A percentile compares a stretch with the other conserved stretches of the same genome.
These are phyloP conservation scores for Chorisops tibialis DNA, from an alignment of 2,888 invertebrate species.

Conservation along the genomic window DNA sequence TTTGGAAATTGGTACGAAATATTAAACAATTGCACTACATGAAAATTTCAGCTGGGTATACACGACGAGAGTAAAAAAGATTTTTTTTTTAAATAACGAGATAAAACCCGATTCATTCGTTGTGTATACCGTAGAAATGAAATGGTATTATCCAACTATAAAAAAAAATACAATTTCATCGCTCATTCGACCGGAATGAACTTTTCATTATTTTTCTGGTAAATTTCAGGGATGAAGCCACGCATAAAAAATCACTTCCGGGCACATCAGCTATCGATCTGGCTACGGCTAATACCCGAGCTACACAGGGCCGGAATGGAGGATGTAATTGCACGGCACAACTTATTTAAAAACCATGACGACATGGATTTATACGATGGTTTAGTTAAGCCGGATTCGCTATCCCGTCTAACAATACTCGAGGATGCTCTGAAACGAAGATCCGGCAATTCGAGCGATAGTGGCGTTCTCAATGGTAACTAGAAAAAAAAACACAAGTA, in stretches of 20 bases:
- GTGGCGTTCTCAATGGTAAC: constrained; percentile 30
- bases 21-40: neutral
- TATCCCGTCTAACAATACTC: constrained; percentile 56
- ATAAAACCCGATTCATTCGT: too few relatives aligned
- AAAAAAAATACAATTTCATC: neutral
- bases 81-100: too few relatives aligned
- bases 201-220: constrained; percentile 1
- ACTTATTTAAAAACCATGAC: constrained; percentile 84
- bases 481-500: neutral
- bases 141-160: neutral
- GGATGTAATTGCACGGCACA: constrained; percentile 81
- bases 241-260: constrained; percentile 90
- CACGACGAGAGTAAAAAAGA: too few relatives aligned
- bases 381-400: constrained; percentile 79
- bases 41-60: too few relatives aligned
- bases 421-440: constrained; percentile 59
- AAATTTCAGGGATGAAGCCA: constrained; percentile 77
- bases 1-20: constrained; percentile 77
- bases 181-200: neutral
- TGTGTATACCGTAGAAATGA: neutral
- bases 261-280: constrained; percentile 91
- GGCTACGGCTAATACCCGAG: constrained; percentile 91
- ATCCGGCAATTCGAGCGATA: constrained; percentile 47
- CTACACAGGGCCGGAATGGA: constrained; percentile 85
- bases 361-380: constrained; percentile 88